Conservation (phyloP, 2,113 vertebrate genomes). For the Archilochus colubris region DNA sequence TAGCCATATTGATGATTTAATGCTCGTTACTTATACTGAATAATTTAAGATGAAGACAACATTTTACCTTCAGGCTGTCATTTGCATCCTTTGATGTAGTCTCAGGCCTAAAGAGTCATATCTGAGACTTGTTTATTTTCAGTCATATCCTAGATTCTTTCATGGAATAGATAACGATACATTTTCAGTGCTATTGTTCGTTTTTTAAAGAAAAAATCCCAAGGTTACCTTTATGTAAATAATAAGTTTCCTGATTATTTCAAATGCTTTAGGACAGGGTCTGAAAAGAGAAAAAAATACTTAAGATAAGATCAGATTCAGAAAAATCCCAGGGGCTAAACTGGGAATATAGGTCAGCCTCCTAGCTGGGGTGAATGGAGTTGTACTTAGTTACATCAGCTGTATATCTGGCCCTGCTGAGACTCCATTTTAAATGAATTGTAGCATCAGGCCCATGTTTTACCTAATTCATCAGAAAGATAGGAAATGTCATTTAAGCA, state of each 20-base stretch:
- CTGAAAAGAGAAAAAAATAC: not conserved
- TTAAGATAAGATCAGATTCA: not conserved
- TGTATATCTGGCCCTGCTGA: not conserved
- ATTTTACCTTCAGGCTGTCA: not conserved
- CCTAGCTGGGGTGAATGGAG: not conserved
- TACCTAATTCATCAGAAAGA: not conserved
- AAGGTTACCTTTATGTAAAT: not conserved
- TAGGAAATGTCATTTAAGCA: not conserved
- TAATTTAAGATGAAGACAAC: slow-evolving; percentile 3
- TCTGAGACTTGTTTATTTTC: not conserved
- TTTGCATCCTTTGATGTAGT: not conserved
- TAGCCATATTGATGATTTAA: not conserved
- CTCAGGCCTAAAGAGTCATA: not conserved
- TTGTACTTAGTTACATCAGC: not conserved
- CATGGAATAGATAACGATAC: not conserved
- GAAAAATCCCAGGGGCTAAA: not conserved
- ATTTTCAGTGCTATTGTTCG: not conserved
- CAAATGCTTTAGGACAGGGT: not conserved
- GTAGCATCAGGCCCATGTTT: not conserved
- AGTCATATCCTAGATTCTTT: not conserved
- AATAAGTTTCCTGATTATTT: not conserved
- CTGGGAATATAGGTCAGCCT: not conserved
- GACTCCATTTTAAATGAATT: not conserved
- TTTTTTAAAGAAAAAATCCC: not conserved
- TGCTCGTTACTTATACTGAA: not conserved